Evolutionary conservation across 2,113 vertebrate species (phyloP).

Genomic region (Pelecanus crispus): DNA sequence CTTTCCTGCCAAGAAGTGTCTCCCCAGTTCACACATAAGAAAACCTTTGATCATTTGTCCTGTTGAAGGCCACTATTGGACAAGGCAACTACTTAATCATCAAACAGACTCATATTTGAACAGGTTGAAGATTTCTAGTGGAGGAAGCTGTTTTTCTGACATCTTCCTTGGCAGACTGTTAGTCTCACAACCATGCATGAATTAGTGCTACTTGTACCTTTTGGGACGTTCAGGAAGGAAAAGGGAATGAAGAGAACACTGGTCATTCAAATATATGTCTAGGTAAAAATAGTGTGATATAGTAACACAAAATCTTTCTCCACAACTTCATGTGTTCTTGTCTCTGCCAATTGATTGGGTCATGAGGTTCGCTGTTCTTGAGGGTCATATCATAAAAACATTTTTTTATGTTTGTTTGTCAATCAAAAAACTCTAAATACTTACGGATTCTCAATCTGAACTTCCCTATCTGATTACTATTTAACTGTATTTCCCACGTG

Average conservation of each 20-base stretch:
- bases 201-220: neutral
- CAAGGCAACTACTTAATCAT: neutral
- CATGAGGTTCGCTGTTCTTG: neutral
- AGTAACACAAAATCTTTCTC: neutral
- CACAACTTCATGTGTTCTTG: neutral
- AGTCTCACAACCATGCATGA: neutral
- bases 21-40: neutral
- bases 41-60: neutral
- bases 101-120: neutral
- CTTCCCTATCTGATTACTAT: neutral
- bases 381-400: neutral
- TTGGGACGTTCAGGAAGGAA: neutral
- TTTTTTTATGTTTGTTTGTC: neutral
- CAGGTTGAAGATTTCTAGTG: neutral
- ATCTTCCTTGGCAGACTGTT: neutral
- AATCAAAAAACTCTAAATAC: neutral
- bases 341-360: neutral
- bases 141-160: neutral
- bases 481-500: neutral
- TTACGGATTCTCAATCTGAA: neutral
- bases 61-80: neutral
- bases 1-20: neutral
- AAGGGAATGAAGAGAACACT: neutral
- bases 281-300: neutral
- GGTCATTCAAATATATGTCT: neutral